Base-by-base conservation (phyloP, 2,113 vertebrate species). In the Phylloscopus trochilus region DNA sequence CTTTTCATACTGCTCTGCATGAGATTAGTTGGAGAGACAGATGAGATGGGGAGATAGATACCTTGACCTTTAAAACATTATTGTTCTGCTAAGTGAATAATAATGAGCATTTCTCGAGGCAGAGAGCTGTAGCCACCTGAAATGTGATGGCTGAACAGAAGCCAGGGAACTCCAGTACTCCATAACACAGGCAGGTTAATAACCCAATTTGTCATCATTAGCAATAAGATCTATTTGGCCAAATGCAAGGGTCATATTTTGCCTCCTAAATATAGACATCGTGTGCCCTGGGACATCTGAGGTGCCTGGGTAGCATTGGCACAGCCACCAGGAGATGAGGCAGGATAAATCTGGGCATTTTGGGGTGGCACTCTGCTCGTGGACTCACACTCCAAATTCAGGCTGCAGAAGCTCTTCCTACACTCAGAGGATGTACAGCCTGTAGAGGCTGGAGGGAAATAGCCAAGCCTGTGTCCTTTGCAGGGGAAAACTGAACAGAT, bases 21-120 rank as follows among this genome's bases (percentile, higher is more conserved):
- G 68, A 72, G 52, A 67, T 95, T 80, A 66, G 66, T 44, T 84
- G 84, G 68, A 55, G 64, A 96, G 88, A 92, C 74, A 95, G 66
- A 91, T 91, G 95, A 95, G 77, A 82, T 79, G 74, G 28, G 81
- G 64, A 89, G 91, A 91, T 79, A 75, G 89, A 89, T 92, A 69
- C 53, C 58, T 82, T 87, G 87, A 92, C 91, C 95, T 97, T 97
- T 93, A 92, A 95, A 92, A 82, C 69, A 49, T 95, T 93, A 93
- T 95, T 96, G 83, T 83, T 91, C 95, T 85, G n/a, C 58, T 95
- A 93, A 95, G 91, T 93, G 93, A 93, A 89, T 93, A 95, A 91
- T 94, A 95, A 95, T 76, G 51, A 91, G 83, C 62, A 64, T 95
- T 93, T 95, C 89, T 91, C 62, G 87, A 93, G 81, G 91, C 60